Percentiles rank a stretch among this genome's conserved stretches.
These are phyloP conservation scores for Aegithalos caudatus DNA, from an alignment of 2,113 vertebrate species.

Conservation along the genomic window DNA sequence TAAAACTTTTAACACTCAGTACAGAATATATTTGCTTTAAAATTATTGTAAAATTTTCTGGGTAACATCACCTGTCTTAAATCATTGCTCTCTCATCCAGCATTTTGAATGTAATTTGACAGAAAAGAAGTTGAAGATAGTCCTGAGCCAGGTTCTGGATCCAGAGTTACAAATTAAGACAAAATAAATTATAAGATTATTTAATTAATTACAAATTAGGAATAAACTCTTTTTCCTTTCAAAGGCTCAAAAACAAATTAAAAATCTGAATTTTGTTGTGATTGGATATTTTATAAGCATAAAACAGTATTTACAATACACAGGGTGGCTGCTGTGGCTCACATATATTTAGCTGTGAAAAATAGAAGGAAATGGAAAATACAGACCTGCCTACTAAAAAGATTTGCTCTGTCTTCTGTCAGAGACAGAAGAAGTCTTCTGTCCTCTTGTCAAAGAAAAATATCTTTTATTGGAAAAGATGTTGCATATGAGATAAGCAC, in stretches of 20 bases:
- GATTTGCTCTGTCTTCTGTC: not conserved
- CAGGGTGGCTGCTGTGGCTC: not conserved
- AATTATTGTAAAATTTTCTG: not conserved
- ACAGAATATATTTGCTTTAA: not conserved
- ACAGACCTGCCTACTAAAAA: not conserved
- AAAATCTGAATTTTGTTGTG: not conserved
- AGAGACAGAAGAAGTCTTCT: too few species aligned
- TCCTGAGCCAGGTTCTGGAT: not conserved
- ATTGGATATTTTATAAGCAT: not conserved
- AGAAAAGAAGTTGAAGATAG: not conserved
- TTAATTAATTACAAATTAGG: not conserved
- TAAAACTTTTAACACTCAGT: not conserved
- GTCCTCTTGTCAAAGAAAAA: constrained; percentile 1
- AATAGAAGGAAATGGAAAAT: not conserved
- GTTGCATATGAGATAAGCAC: constrained; percentile 20
- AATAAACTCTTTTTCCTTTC: not conserved
- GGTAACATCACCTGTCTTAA: not conserved
- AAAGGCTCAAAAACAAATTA: not conserved
- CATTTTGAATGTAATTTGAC: not conserved
- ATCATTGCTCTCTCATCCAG: not conserved
- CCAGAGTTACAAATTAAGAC: not conserved
- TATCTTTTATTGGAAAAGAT: constrained; percentile 15
- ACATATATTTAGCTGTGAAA: not conserved
- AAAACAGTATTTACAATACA: not conserved
- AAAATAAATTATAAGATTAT: not conserved